These are phyloP conservation scores for Amblyopsis hoosieri DNA, from an alignment of 2,797 vertebrate species.

Conservation along the genomic window DNA sequence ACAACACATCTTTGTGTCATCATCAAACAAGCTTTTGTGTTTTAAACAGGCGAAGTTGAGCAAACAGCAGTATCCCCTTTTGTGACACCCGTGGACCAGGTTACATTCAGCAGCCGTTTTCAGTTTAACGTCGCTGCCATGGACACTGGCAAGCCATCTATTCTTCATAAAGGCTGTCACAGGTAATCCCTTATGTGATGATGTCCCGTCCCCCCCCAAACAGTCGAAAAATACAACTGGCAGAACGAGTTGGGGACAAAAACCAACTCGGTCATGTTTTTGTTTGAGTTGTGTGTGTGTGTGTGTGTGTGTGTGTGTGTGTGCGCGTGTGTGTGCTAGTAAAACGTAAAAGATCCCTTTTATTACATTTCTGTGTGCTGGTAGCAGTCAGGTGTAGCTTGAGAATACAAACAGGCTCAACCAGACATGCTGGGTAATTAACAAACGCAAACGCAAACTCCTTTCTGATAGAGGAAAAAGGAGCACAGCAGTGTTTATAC, in stretches of 20 bases:
- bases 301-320: constrained; percentile 1
- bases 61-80: constrained; percentile 85
- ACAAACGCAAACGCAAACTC: constrained; percentile 86
- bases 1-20: constrained; percentile 80
- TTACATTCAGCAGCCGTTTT: constrained; percentile 71
- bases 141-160: constrained; percentile 82
- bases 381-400: constrained; percentile 74
- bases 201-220: constrained; percentile 27
- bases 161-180: constrained; percentile 77
- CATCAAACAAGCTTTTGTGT: constrained; percentile 78
- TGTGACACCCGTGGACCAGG: constrained; percentile 77
- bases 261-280: constrained; percentile 71
- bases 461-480: constrained; percentile 83
- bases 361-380: constrained; percentile 74
- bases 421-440: constrained; percentile 84
- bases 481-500: constrained; percentile 80
- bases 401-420: constrained; percentile 80
- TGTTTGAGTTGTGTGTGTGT: constrained; percentile 73
- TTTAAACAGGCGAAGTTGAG: constrained; percentile 84
- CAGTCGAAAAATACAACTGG: constrained; percentile 65
- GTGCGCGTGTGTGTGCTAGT: not conserved
- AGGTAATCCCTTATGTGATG: constrained; percentile 70
- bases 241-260: constrained; percentile 66
- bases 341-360: constrained; percentile 69
- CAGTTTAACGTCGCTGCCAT: constrained; percentile 83